These are phyloP conservation scores for Pocillopora grandis DNA, from an alignment of 92 coral and sea anemone genomes.

Conservation along the genomic window DNA sequence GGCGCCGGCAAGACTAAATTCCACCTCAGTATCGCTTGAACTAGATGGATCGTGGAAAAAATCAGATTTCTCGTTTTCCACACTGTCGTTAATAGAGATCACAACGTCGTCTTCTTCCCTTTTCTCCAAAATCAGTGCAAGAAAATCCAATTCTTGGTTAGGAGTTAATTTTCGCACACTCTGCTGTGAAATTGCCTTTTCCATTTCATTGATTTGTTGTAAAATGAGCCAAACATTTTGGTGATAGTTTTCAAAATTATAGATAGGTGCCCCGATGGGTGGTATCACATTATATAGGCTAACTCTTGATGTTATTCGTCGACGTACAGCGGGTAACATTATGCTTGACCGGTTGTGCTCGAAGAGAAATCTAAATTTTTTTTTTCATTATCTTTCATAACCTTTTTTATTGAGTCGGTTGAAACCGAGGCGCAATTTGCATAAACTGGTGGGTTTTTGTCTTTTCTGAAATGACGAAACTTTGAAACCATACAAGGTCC, in stretches of 20 bases:
- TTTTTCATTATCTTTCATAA: too few species aligned
- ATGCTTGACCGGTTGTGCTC: too few species aligned
- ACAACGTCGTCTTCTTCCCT: neutral
- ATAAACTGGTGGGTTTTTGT: neutral
- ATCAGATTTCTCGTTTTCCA: neutral
- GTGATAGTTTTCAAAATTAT: constrained; percentile 43
- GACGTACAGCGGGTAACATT: constrained; percentile 14
- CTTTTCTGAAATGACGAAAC: neutral
- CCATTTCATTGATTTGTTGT: constrained; percentile 34
- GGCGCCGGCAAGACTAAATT: neutral
- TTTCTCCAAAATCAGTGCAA: neutral
- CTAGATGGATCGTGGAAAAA: neutral
- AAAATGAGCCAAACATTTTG: constrained; percentile 18
- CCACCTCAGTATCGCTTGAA: constrained; percentile 30
- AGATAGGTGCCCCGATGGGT: constrained; percentile 53
- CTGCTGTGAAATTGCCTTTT: constrained; percentile 5
- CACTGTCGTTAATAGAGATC: neutral
- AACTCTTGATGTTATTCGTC: constrained; percentile 9
- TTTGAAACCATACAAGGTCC: neutral
- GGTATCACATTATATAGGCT: constrained; percentile 44
- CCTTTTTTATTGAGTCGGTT: neutral
- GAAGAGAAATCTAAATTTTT: too few species aligned
- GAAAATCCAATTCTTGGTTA: neutral
- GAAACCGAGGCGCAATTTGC: neutral
- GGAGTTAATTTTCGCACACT: neutral